Evolutionary conservation across 2,888 invertebrate species (phyloP).

Genomic region (Scotopteryx bipunctaria): DNA sequence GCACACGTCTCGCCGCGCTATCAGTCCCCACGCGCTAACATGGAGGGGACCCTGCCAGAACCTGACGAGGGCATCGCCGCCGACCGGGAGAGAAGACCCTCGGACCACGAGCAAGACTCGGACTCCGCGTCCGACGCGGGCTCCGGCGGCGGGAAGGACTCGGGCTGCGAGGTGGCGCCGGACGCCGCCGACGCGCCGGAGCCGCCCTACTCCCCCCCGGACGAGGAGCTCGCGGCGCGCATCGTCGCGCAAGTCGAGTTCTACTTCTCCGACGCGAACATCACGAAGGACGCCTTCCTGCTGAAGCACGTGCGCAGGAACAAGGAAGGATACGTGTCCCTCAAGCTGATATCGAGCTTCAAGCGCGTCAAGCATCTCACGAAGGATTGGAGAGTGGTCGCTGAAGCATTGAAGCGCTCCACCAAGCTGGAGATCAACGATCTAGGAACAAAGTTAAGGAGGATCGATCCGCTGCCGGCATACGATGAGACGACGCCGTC

Average conservation of each 20-base stretch:
- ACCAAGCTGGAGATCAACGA: constrained; percentile 94
- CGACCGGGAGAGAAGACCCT: constrained; percentile 75
- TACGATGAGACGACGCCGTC: constrained; percentile 97
- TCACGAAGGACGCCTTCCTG: constrained; percentile 97
- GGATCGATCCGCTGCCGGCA: constrained; percentile 92
- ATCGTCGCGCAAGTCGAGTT: constrained; percentile 96
- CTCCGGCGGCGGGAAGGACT: constrained; percentile 86
- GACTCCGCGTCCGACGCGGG: constrained; percentile 86
- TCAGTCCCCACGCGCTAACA: constrained; percentile 40
- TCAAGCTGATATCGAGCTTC: constrained; percentile 97
- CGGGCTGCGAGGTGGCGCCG: constrained; percentile 85
- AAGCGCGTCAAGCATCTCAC: constrained; percentile 97
- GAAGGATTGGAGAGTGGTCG: constrained; percentile 96
- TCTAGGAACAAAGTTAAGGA: constrained; percentile 93
- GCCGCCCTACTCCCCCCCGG: constrained; percentile 86
- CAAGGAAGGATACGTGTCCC: constrained; percentile 97
- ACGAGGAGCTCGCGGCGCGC: constrained; percentile 89
- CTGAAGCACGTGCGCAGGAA: constrained; percentile 97
- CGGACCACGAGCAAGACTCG: constrained; percentile 86
- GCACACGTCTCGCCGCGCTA: constrained; percentile 63
- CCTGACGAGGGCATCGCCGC: constrained; percentile 73
- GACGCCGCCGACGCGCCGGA: constrained; percentile 80
- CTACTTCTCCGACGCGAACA: constrained; percentile 97
- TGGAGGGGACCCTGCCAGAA: constrained; percentile 75
- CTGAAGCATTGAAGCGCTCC: constrained; percentile 91